Percentiles rank a stretch among this genome's conserved stretches.
Conservation (phyloP, 1,140 invertebrate species). For the Heliconius himera region DNA sequence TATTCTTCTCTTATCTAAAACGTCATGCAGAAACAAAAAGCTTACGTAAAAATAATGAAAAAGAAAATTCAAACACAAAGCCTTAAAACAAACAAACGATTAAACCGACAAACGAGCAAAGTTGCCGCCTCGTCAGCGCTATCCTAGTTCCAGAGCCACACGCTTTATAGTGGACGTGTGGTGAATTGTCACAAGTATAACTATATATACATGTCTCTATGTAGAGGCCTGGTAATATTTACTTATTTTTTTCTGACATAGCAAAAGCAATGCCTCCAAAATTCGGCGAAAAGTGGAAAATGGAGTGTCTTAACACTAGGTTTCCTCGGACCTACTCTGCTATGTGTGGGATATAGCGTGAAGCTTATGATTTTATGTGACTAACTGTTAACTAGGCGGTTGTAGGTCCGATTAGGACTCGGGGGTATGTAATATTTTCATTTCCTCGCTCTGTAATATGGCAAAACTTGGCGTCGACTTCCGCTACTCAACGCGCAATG, state of each 20-base stretch:
- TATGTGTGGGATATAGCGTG: too few relatives aligned
- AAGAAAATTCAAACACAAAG: constrained; percentile 24
- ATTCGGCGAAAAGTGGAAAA: too few relatives aligned
- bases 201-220: not conserved
- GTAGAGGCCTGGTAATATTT: not conserved
- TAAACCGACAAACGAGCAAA: constrained; percentile 48
- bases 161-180: constrained; percentile 30
- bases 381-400: too few relatives aligned
- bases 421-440: too few relatives aligned
- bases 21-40: not conserved
- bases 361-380: too few relatives aligned
- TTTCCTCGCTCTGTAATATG: too few relatives aligned
- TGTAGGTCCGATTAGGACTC: not conserved
- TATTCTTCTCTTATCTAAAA: not conserved
- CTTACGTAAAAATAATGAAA: constrained; percentile 1
- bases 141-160: not conserved
- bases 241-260: too few relatives aligned
- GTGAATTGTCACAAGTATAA: not conserved
- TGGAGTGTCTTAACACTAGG: too few relatives aligned
- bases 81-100: constrained; percentile 44
- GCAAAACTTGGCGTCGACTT: not conserved
- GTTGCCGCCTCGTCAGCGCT: constrained; percentile 45
- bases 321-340: too few relatives aligned
- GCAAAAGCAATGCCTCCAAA: too few relatives aligned
- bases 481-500: too few relatives aligned